Evolutionary conservation across 1,140 invertebrate species (phyloP).

Genomic region (Armadillidium nasatum): DNA sequence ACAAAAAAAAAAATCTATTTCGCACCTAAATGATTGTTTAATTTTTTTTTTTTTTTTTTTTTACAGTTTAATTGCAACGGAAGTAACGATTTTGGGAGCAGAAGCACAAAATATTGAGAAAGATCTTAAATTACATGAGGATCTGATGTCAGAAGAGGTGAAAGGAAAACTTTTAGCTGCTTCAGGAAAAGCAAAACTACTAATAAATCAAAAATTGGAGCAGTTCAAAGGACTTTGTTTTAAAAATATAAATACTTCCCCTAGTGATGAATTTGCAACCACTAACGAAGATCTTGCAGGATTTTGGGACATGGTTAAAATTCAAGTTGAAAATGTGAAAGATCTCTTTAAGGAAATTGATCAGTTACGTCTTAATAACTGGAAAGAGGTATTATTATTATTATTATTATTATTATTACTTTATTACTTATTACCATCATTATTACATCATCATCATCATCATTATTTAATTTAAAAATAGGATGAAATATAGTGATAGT

Average conservation of each 20-base stretch:
- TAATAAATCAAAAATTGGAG: constrained; percentile 87
- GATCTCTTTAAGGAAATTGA: constrained; percentile 72
- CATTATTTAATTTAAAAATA: background rate
- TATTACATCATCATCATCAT: background rate
- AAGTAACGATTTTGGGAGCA: constrained; percentile 63
- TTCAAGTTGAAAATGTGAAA: constrained; percentile 79
- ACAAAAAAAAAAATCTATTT: too few species aligned
- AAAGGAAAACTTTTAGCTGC: constrained; percentile 77
- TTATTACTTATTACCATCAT: background rate
- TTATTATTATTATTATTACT: constrained; percentile 49
- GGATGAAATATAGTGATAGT: background rate
- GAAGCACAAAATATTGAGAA: constrained; percentile 64
- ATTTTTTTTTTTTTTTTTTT: too few species aligned
- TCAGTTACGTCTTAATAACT: constrained; percentile 62
- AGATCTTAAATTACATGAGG: constrained; percentile 57
- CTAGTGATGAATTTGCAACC: constrained; percentile 71
- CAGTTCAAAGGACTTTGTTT: constrained; percentile 84
- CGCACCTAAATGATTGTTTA: too few species aligned
- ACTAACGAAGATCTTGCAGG: constrained; percentile 83
- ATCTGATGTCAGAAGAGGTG: constrained; percentile 65
- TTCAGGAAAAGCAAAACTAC: constrained; percentile 80
- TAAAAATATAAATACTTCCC: constrained; percentile 62
- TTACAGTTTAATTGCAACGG: constrained; percentile 62
- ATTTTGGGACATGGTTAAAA: constrained; percentile 94
- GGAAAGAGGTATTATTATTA: constrained; percentile 56